Evolutionary conservation across 2,888 invertebrate species (phyloP), one percentile per base, ranked within the genome.

Genomic region (Rhorus exstirpatorius): DNA sequence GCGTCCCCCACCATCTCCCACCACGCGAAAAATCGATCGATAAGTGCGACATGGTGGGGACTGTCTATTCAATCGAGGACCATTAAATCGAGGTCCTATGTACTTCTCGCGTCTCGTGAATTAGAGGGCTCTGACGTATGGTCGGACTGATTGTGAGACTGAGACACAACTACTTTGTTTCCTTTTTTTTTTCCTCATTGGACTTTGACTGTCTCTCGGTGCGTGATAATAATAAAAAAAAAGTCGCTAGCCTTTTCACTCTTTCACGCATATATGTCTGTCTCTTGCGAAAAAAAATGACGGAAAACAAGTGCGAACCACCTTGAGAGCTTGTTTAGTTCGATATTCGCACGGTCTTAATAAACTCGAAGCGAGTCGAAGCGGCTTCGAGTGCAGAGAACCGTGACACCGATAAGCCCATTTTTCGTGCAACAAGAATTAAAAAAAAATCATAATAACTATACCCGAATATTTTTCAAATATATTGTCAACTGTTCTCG

Each of bases 361-460:
- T 53, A 53, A 51, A 51, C 49, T 6, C n/a, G n/a, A n/a, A n/a
- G n/a, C n/a, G n/a, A n/a, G n/a, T 44, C 10, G 14, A 67, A 77
- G 41, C 41, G 60, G 60, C 17, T 70, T 78, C n/a, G 14, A 51
- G 35, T n/a, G 41, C 35, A 26, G 51, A 49, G 8, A 61, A 44
- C 61, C 79, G 53, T 68, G 67, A 74, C 61, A 79, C 68, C 74
- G 74, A 79, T 79, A 68, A 74, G 49, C 60, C 61, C 49, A 61
- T 51, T 21, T 17, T 72, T 60, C 35, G 3, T 21, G 31, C 24
- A 21, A 6, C 31, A 14, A 19, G 14, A 17, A 24, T 19, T 3
- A 49, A 26, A 26, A 46, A 60, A 49, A 61, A 26, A 17, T 7
- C n/a, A n/a, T n/a, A n/a, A n/a, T n/a, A n/a, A n/a, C n/a, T n/a